A percentile compares a stretch with the other conserved stretches of the same genome.
These are phyloP conservation scores for Drosophila neotestacea DNA, from an alignment of 2,888 invertebrate genomes.

Conservation along the genomic window DNA sequence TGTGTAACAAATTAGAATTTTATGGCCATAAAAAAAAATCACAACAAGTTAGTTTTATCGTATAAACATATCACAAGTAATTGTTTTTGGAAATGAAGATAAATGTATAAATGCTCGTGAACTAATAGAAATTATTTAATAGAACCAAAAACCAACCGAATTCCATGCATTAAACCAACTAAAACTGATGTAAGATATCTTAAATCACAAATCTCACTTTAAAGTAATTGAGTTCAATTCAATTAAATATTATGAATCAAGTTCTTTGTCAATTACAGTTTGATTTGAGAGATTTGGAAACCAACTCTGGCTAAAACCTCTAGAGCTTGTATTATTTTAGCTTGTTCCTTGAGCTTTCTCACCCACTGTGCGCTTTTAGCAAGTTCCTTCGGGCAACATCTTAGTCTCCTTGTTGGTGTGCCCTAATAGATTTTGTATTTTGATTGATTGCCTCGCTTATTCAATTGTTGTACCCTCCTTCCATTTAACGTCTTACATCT, in stretches of 20 bases:
- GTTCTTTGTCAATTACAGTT: too few relatives aligned
- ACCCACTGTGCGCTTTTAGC: conserved; percentile 42
- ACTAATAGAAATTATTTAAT: too few relatives aligned
- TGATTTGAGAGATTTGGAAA: too few relatives aligned
- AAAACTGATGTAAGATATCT: too few relatives aligned
- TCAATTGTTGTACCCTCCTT: conserved; percentile 64
- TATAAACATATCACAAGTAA: background rate
- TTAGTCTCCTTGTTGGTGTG: conserved; percentile 27
- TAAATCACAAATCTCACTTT: too few relatives aligned
- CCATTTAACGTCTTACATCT: conserved; percentile 7
- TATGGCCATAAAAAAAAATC: background rate
- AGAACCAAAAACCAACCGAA: too few relatives aligned
- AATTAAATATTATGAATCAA: too few relatives aligned
- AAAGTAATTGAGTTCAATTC: too few relatives aligned
- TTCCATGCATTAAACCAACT: too few relatives aligned
- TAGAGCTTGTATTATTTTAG: too few relatives aligned
- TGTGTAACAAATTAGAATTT: background rate
- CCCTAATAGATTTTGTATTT: conserved; percentile 81
- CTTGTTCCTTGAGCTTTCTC: background rate
- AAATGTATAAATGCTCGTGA: background rate
- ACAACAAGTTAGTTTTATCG: background rate
- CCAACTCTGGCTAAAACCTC: too few relatives aligned
- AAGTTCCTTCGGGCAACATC: conserved; percentile 50
- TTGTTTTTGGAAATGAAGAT: background rate
- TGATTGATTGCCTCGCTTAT: conserved; percentile 82